These are phyloP conservation scores for Orbicella faveolata DNA, from an alignment of 64 coral and sea anemone genomes.

Conservation along the genomic window DNA sequence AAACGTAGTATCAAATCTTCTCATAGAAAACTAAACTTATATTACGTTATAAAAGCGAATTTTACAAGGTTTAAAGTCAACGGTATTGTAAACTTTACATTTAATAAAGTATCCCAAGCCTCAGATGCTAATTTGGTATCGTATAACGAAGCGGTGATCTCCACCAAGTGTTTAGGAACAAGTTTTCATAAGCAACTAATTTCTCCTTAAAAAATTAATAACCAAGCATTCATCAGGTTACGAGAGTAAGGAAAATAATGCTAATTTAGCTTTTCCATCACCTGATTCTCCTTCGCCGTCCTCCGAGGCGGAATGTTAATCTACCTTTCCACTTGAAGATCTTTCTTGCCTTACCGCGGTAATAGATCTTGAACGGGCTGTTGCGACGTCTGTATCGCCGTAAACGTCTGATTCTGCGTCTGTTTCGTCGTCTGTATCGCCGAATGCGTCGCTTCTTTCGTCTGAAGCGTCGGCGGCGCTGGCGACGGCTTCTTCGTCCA, in stretches of 20 bases:
- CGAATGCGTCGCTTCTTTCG: not conserved
- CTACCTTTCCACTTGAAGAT: not conserved
- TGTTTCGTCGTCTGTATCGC: not conserved
- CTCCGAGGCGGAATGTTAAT: slow-evolving; percentile 7
- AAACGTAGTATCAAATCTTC: too few relatives aligned
- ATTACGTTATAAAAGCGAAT: too few relatives aligned
- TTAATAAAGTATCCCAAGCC: too few relatives aligned
- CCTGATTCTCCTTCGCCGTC: slow-evolving; percentile 29
- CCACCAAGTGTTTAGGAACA: too few relatives aligned
- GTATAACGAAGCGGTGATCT: too few relatives aligned
- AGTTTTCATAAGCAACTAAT: too few relatives aligned
- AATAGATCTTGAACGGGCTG: slow-evolving; percentile 8
- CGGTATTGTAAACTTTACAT: too few relatives aligned
- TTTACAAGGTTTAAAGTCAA: too few relatives aligned
- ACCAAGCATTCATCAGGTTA: not conserved
- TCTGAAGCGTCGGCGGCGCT: not conserved
- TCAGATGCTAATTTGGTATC: too few relatives aligned
- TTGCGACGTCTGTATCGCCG: not conserved
- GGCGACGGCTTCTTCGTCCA: not conserved
- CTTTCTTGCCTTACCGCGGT: not conserved
- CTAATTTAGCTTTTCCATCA: not conserved
- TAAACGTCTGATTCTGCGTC: not conserved
- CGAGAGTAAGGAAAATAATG: not conserved
- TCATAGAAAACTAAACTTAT: too few relatives aligned
- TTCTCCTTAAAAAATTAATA: not conserved